Base-by-base conservation (phyloP, 2,113 vertebrate genomes). In the Myodes glareolus region DNA sequence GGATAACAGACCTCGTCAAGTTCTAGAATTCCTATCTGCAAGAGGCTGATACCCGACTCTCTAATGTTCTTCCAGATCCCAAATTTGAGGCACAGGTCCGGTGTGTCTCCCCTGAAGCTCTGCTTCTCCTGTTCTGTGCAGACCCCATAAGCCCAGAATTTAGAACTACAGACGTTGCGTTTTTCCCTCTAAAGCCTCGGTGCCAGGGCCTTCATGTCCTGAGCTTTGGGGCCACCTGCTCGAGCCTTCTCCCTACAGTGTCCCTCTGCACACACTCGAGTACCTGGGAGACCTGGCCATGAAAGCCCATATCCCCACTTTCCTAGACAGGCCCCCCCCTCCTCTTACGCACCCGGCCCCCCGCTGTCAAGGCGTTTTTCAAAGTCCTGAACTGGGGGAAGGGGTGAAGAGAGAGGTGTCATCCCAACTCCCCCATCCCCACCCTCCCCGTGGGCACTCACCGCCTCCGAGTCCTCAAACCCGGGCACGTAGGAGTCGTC, bases 391-490 rank as follows among this genome's bases (percentile, higher is more conserved):
- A 91, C 55, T 47, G 81, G 92, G 95, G 95, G 94, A 73, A 92
- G 95, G 96, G 97, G 92, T 67, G 88, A 39, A 81, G 81, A 89
- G 92, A 80, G 91, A 87, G 90, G 84, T 33, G 89, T 91, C 93
- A 73, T 75, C 93, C 94, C 72, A 80, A 97, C 90, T 90, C 55
- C 92, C 96, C 97, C 96, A 86, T 93, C 95, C 94, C 82, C 95
- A 77, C 91, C 94, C 81, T 61, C 78, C 61, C 94, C 84, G 77
- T 17, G 92, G 96, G 70, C 97, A 98, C 98, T 98, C 97, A 98
- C 98, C 98, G 98, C 98, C 97, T 98, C 98, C 92, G 98, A 98
- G 98, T 98, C 98, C 97, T 98, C 98, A 97, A 98, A 98, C 97
- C 98, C 98, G 98, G 98, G 98, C 97, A 98, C 97, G 97, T 98